These are phyloP conservation scores for Ictidomys tridecemlineatus DNA, from an alignment of 2,113 vertebrate genomes.

Conservation along the genomic window DNA sequence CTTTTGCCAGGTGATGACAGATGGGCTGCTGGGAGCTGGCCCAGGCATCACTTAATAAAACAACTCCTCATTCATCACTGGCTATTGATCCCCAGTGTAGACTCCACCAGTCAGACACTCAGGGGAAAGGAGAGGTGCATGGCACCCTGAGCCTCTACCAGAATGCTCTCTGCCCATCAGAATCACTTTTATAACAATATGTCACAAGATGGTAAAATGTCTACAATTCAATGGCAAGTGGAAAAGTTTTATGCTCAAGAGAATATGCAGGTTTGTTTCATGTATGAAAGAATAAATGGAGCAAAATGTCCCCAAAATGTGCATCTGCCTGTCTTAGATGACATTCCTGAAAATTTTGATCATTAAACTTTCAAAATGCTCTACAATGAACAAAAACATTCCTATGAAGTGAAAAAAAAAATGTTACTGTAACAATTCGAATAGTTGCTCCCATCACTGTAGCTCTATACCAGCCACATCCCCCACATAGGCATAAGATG, in stretches of 20 bases:
- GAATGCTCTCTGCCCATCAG: not conserved
- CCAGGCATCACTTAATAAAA: not conserved
- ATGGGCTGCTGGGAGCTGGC: not conserved
- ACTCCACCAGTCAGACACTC: not conserved
- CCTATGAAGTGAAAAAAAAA: not conserved
- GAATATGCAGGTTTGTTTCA: not conserved
- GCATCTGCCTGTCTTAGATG: not conserved
- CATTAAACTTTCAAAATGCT: slow-evolving; percentile 41
- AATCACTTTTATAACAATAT: slow-evolving; percentile 1
- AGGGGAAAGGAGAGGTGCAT: not conserved
- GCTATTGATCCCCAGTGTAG: not conserved
- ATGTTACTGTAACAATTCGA: not conserved
- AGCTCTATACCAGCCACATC: not conserved
- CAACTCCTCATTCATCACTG: not conserved
- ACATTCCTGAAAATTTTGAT: not conserved
- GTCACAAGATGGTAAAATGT: not conserved
- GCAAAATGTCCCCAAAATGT: slow-evolving; percentile 7
- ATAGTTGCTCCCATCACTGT: not conserved
- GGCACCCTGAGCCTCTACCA: not conserved
- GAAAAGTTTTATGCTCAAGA: not conserved
- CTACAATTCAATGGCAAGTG: not conserved
- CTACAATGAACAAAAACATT: slow-evolving; percentile 53
- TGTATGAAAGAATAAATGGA: not conserved
- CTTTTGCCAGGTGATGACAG: not conserved
- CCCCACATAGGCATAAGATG: not conserved